Conservation (phyloP, 2,888 invertebrate genomes). For the Barypeithes pellucidus region DNA sequence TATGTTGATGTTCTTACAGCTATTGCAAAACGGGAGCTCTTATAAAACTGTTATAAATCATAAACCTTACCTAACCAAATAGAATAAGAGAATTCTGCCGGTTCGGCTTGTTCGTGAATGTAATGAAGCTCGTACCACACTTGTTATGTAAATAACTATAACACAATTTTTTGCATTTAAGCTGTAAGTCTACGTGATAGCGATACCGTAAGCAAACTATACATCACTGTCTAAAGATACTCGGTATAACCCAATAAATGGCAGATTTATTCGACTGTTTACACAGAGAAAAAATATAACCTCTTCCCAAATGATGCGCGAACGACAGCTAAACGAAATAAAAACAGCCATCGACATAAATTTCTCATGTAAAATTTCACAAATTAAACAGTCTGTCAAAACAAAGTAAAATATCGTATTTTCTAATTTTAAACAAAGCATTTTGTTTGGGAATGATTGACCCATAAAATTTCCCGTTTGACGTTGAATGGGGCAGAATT, state of each 20-base stretch:
- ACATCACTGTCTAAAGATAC: conserved; percentile 41
- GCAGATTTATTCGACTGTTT: conserved; percentile 44
- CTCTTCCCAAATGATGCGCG: conserved; percentile 50
- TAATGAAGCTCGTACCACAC: no score
- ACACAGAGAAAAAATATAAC: conserved; percentile 46
- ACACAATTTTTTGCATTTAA: not conserved
- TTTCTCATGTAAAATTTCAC: conserved; percentile 47
- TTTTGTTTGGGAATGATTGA: conserved; percentile 53
- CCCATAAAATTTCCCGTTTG: conserved; percentile 51
- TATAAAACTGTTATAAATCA: no score
- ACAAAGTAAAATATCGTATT: conserved; percentile 53
- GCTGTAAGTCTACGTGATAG: not conserved
- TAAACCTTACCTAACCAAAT: no score
- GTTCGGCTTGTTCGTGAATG: no score
- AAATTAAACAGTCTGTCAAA: conserved; percentile 53
- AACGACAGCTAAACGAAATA: conserved; percentile 51
- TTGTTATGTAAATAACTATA: no score
- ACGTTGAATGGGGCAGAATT: conserved; percentile 44
- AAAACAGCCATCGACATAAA: conserved; percentile 51
- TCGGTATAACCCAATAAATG: conserved; percentile 37
- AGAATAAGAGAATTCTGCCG: no score
- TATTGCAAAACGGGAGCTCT: no score
- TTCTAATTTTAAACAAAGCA: conserved; percentile 54
- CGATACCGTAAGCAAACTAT: conserved; percentile 23
- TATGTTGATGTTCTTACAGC: no score